These are phyloP conservation scores for Drosophila pseudotakahashii DNA, from an alignment of 2,888 invertebrate genomes.

Conservation along the genomic window DNA sequence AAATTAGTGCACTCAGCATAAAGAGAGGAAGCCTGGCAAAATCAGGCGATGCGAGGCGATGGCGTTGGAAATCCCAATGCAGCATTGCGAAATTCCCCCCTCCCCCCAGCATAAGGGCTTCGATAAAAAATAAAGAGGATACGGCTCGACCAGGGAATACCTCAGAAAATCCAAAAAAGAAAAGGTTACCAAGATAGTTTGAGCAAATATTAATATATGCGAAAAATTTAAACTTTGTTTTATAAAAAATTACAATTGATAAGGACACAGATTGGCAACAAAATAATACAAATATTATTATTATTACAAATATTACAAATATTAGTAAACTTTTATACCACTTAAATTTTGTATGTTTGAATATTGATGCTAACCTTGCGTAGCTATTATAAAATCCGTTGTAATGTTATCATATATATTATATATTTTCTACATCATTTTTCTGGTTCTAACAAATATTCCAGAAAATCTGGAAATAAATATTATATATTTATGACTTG, in stretches of 20 bases:
- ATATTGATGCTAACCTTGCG: too few species aligned
- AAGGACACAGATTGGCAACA: too few species aligned
- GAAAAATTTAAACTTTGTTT: too few species aligned
- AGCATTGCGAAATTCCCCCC: constrained; percentile 46
- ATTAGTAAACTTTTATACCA: too few species aligned
- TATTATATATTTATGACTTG: background rate
- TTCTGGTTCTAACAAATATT: background rate
- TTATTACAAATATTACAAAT: too few species aligned
- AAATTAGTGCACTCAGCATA: constrained; percentile 16
- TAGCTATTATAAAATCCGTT: too few species aligned
- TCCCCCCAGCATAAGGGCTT: constrained; percentile 24
- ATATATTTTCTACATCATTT: background rate
- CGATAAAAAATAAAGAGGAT: background rate
- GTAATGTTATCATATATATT: background rate
- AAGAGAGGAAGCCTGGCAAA: constrained; percentile 16
- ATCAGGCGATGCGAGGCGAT: constrained; percentile 37
- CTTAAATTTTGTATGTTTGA: too few species aligned
- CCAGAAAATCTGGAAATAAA: background rate
- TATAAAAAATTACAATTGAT: too few species aligned
- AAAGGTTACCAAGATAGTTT: background rate
- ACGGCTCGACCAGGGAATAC: background rate
- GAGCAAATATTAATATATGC: too few species aligned
- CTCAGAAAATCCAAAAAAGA: background rate
- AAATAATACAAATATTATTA: too few species aligned
- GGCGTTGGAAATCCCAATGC: constrained; percentile 68